A percentile compares a stretch with the other conserved stretches of the same genome.
phyloP scores from a whole-genome alignment of 2,888 invertebrate species.

The Stegana nigrithorax region DNA sequence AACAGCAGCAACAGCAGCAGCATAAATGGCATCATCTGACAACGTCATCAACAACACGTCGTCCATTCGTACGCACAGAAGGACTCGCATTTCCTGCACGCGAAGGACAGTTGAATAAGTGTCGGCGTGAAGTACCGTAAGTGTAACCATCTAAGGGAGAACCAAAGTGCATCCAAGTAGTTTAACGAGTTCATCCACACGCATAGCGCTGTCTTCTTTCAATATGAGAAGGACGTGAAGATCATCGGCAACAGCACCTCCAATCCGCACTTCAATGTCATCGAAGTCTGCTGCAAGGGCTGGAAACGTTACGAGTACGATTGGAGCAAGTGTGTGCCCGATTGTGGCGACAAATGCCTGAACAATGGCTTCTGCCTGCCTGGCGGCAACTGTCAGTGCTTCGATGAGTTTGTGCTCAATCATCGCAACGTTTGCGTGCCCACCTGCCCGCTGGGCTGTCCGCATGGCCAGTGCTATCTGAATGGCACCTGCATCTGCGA shows the following conservation, averaged over 20 bases:
- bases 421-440: conserved; percentile 59
- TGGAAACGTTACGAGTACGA: conserved; percentile 76
- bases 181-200: no score
- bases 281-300: conserved; percentile 79
- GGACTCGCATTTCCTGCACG: conserved; percentile 57
- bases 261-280: conserved; percentile 70
- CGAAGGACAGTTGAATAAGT: conserved; percentile 55
- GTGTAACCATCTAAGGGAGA: conserved; percentile 26
- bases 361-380: conserved; percentile 70
- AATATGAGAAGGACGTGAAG: conserved; percentile 60
- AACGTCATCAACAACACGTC: conserved; percentile 57
- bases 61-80: conserved; percentile 50
- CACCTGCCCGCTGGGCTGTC: conserved; percentile 61
- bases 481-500: conserved; percentile 65
- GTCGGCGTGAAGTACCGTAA: conserved; percentile 63
- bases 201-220: conserved; percentile 63
- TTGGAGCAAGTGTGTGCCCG: conserved; percentile 69
- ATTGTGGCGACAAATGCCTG: conserved; percentile 64
- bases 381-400: conserved; percentile 64
- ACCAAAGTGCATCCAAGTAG: neutral
- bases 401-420: conserved; percentile 60
- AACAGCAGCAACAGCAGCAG: conserved; percentile 38
- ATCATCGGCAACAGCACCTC: conserved; percentile 68
- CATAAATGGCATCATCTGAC: conserved; percentile 48
- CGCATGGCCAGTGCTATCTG: conserved; percentile 65